Evolutionary conservation across 2,888 invertebrate genomes (phyloP).

Genomic region (Acronicta leporina): DNA sequence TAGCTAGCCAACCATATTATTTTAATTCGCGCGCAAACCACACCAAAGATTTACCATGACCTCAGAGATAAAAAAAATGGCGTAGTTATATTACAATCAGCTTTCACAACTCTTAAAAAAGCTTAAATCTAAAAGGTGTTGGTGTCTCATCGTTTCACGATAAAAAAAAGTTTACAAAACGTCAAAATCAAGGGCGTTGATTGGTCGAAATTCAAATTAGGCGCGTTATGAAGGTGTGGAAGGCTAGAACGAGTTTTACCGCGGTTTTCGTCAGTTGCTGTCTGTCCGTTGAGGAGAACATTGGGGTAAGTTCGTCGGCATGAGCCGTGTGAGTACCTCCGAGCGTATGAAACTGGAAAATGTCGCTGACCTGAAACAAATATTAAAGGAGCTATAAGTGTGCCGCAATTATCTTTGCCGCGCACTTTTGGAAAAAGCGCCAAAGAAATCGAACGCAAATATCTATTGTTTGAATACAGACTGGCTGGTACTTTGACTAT

Average conservation of each 20-base stretch:
- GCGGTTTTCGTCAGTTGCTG: slow-evolving; percentile 54
- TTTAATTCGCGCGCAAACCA: slow-evolving; percentile 26
- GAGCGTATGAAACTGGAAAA: slow-evolving; percentile 92
- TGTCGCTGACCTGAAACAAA: slow-evolving; percentile 90
- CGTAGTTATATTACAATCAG: slow-evolving; percentile 50
- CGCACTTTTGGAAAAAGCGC: no score
- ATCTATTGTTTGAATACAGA: no score
- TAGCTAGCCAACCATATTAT: background rate
- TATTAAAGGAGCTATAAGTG: no score
- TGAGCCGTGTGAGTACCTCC: slow-evolving; percentile 87
- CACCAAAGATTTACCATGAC: slow-evolving; percentile 12
- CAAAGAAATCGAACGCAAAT: no score
- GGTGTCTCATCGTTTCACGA: slow-evolving; percentile 74
- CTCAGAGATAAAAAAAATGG: slow-evolving; percentile 22
- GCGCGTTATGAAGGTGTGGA: slow-evolving; percentile 64
- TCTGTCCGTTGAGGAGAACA: slow-evolving; percentile 71
- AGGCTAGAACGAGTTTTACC: slow-evolving; percentile 56
- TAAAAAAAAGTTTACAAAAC: slow-evolving; percentile 54
- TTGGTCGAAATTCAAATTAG: slow-evolving; percentile 61
- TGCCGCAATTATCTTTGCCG: no score
- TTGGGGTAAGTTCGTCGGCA: slow-evolving; percentile 81
- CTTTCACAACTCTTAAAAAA: slow-evolving; percentile 69
- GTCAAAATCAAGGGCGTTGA: slow-evolving; percentile 56
- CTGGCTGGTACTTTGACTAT: no score
- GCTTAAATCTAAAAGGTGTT: slow-evolving; percentile 64